Evolutionary conservation across 2,797 vertebrate species (phyloP).

Genomic region (Esox lucius): DNA sequence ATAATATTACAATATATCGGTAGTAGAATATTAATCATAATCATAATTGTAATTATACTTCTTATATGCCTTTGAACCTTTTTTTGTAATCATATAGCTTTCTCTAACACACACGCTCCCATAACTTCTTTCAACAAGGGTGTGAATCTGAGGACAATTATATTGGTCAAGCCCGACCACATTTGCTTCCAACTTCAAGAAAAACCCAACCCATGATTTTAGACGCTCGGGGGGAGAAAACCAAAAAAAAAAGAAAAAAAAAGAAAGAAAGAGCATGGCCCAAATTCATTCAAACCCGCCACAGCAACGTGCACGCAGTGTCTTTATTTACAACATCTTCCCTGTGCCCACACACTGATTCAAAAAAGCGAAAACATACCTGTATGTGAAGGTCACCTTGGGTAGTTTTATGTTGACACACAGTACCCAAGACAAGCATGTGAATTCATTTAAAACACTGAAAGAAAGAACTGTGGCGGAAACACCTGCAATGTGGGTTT

Average conservation of each 20-base stretch:
- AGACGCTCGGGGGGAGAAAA: constrained; percentile 61
- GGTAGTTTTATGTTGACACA: too few species aligned
- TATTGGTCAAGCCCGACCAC: constrained; percentile 72
- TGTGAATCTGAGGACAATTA: constrained; percentile 74
- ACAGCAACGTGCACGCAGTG: too few species aligned
- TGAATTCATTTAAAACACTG: too few species aligned
- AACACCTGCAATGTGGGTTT: too few species aligned
- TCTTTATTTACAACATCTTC: too few species aligned
- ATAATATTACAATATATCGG: constrained; percentile 89
- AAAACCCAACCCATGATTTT: constrained; percentile 69
- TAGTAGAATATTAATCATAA: constrained; percentile 84
- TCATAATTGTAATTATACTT: constrained; percentile 82
- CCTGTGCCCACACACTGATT: too few species aligned
- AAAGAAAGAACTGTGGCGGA: too few species aligned
- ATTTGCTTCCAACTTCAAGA: constrained; percentile 69
- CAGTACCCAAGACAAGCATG: too few species aligned
- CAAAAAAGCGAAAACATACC: too few species aligned
- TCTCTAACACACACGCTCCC: constrained; percentile 60
- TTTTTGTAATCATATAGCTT: constrained; percentile 70
- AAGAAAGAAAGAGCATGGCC: constrained; percentile 28
- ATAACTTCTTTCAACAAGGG: constrained; percentile 75
- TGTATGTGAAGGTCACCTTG: too few species aligned
- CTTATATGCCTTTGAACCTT: constrained; percentile 80
- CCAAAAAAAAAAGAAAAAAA: constrained; percentile 31
- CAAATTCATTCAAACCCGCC: too few species aligned